Percentiles rank a stretch among this genome's conserved stretches.
phyloP scores from a whole-genome alignment of 2,113 vertebrate species.

The Toxotes chatareus region DNA sequence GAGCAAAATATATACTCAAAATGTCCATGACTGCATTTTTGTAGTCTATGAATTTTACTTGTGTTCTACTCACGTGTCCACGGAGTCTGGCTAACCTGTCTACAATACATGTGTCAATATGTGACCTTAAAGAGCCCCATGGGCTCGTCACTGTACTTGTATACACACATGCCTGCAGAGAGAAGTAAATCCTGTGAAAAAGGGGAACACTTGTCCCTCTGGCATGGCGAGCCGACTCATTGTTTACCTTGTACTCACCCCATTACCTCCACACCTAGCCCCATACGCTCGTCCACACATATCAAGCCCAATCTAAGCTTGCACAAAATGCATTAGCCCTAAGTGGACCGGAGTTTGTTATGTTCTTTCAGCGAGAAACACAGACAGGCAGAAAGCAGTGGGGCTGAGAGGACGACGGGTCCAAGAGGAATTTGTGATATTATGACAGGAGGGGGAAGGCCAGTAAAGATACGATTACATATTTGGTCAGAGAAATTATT shows the following conservation, averaged over 20 bases:
- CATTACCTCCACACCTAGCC: constrained; percentile 52
- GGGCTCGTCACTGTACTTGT: background rate
- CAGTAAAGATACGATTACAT: constrained; percentile 69
- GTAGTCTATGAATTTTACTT: background rate
- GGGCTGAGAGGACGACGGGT: constrained; percentile 25
- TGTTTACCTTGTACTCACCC: constrained; percentile 38
- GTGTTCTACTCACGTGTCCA: background rate
- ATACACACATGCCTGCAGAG: background rate
- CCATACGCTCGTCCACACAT: constrained; percentile 29
- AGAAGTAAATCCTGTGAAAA: constrained; percentile 10
- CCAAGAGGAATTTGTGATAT: constrained; percentile 61
- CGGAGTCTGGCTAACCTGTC: background rate
- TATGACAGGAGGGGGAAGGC: constrained; percentile 68
- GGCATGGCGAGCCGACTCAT: constrained; percentile 10
- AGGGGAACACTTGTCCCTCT: constrained; percentile 8
- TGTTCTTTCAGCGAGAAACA: constrained; percentile 58
- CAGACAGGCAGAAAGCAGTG: constrained; percentile 26
- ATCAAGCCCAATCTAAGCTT: constrained; percentile 48
- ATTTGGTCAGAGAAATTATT: constrained; percentile 66
- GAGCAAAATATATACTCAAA: background rate
- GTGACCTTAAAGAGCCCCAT: background rate
- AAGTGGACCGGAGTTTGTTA: constrained; percentile 70
- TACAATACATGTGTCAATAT: background rate
- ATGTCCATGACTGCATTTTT: background rate
- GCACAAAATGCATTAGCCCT: constrained; percentile 63